These are phyloP conservation scores for Tethea ocularis DNA, from an alignment of 2,888 invertebrate genomes.

Conservation along the genomic window DNA sequence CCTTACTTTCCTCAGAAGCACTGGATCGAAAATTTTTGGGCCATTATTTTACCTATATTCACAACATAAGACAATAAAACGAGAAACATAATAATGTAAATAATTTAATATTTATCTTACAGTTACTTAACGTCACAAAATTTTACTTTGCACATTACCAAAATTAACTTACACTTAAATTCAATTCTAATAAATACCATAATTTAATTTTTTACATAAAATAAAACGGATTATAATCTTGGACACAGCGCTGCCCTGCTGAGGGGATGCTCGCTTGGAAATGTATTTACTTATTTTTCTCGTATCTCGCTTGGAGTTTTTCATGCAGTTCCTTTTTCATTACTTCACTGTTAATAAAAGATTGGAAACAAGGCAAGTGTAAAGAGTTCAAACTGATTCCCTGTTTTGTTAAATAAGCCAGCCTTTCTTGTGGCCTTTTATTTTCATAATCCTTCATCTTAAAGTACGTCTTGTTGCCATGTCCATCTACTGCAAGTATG, in stretches of 20 bases:
- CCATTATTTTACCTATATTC: no score
- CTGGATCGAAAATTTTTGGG: no score
- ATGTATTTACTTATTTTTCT: conserved; percentile 11
- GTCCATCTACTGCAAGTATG: conserved; percentile 56
- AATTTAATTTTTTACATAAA: conserved; percentile 11
- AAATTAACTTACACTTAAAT: conserved; percentile 51
- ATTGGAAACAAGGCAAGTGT: conserved; percentile 71
- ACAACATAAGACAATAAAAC: conserved; percentile 27
- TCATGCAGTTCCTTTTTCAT: conserved; percentile 57
- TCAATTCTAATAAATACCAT: conserved; percentile 11
- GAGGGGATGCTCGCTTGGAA: conserved; percentile 18
- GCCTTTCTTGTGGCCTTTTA: conserved; percentile 53
- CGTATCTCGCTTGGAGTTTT: conserved; percentile 22
- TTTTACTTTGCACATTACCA: conserved; percentile 66
- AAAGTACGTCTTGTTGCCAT: conserved; percentile 67
- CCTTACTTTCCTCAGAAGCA: conserved; percentile 27
- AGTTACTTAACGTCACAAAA: conserved; percentile 63
- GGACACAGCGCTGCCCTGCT: conserved; percentile 26
- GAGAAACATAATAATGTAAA: conserved; percentile 20
- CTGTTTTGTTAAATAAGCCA: conserved; percentile 45
- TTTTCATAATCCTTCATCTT: conserved; percentile 48
- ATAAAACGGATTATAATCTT: conserved; percentile 32
- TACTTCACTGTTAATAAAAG: conserved; percentile 62
- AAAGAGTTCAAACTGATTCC: conserved; percentile 73
- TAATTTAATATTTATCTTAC: conserved; percentile 45